A percentile compares a stretch with the other conserved stretches of the same genome.
Evolutionary conservation across 2,888 invertebrate species (phyloP).

Genomic region (Pegoplata infirma): DNA sequence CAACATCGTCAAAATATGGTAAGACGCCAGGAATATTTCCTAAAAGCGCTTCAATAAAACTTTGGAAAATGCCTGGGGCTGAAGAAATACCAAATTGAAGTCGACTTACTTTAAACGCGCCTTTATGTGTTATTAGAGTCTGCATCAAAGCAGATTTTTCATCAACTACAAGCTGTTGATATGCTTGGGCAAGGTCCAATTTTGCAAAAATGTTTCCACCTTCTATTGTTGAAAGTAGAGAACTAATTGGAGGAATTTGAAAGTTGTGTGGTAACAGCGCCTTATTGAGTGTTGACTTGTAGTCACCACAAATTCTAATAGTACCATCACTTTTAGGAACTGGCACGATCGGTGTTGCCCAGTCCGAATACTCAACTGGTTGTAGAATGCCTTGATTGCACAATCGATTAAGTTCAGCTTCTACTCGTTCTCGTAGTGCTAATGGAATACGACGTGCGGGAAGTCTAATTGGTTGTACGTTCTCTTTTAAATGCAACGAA

Average conservation of each 20-base stretch:
- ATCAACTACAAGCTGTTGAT: no score
- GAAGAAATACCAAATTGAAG: no score
- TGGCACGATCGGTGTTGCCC: no score
- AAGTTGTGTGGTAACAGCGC: constrained; percentile 62
- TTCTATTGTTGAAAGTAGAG: not conserved
- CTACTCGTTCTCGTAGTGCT: not conserved
- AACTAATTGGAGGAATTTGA: constrained; percentile 58
- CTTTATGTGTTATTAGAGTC: no score
- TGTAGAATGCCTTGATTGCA: constrained; percentile 13
- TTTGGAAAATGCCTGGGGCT: no score
- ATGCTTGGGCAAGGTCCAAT: constrained; percentile 73
- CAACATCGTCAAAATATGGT: constrained; percentile 55
- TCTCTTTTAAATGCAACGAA: no score
- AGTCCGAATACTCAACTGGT: constrained; percentile 1
- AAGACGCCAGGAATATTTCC: constrained; percentile 24
- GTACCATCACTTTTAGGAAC: no score
- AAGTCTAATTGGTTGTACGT: constrained; percentile 1
- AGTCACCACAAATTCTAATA: no score
- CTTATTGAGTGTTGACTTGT: no score
- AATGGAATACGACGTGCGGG: constrained; percentile 30
- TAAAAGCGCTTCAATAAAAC: no score
- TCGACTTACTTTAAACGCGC: constrained; percentile 67
- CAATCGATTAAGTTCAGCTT: not conserved
- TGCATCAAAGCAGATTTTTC: constrained; percentile 63
- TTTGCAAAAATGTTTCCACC: constrained; percentile 71